phyloP scores from a whole-genome alignment of 2,797 vertebrate genomes.

The Centroberyx gerrardi region DNA sequence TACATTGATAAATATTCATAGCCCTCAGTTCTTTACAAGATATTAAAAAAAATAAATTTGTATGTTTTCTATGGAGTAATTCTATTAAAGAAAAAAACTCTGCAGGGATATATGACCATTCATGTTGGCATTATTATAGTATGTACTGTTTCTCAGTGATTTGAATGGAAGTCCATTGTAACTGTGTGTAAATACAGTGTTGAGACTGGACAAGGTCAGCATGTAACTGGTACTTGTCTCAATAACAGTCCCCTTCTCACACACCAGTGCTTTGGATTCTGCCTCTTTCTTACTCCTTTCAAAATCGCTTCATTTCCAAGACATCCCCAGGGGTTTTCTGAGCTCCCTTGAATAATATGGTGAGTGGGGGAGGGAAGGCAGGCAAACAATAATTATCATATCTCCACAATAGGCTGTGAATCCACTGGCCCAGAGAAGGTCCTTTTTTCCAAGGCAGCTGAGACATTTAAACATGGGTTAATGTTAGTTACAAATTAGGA shows the following conservation, averaged over 20 bases:
- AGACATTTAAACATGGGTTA: conserved; percentile 70
- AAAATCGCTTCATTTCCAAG: conserved; percentile 85
- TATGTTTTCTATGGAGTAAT: conserved; percentile 63
- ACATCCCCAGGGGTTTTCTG: conserved; percentile 81
- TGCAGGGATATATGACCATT: conserved; percentile 49
- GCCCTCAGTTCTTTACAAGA: conserved; percentile 54
- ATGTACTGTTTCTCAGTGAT: conserved; percentile 68
- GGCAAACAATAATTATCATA: conserved; percentile 89
- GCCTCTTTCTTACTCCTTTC: conserved; percentile 80
- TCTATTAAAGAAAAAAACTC: conserved; percentile 30
- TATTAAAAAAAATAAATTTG: conserved; percentile 45
- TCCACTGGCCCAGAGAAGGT: conserved; percentile 74
- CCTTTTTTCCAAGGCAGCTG: conserved; percentile 63
- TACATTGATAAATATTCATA: conserved; percentile 69
- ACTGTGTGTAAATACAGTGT: conserved; percentile 73
- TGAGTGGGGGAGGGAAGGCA: conserved; percentile 81
- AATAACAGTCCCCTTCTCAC: conserved; percentile 81
- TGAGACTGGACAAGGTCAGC: conserved; percentile 76
- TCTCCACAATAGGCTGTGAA: conserved; percentile 86
- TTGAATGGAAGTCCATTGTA: conserved; percentile 73
- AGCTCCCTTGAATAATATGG: conserved; percentile 83
- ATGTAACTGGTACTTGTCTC: conserved; percentile 85
- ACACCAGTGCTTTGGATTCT: conserved; percentile 81
- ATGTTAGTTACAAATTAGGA: conserved; percentile 74
- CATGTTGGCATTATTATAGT: conserved; percentile 62